Evolutionary conservation across 2,113 vertebrate genomes (phyloP), one percentile per base, ranked within the genome.

Genomic region (Nycticorax nycticorax): DNA sequence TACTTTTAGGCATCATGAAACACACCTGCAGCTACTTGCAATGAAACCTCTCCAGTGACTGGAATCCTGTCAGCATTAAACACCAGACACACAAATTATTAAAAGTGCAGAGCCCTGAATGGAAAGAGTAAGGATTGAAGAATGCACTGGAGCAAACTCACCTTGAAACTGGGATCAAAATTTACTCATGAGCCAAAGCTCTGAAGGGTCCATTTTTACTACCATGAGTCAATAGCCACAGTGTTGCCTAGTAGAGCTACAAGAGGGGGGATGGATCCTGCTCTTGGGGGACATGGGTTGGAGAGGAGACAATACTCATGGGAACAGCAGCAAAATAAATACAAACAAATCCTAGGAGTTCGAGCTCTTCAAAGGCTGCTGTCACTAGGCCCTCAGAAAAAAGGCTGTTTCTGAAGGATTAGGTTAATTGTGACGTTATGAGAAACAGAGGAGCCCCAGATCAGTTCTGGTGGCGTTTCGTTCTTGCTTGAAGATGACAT

Each of bases 61-160:
- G 98, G 98, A 96, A 98, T 98, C 98, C 98, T 98, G 98, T 98
- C 98, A 98, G 98, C 98, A 98, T 98, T 98, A 98, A 98, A 98
- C 92, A 98, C 97, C 98, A 98, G 98, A 98, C 97, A 98, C 95
- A 98, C 92, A 95, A 97, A 98, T 98, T 98, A 98, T 97, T 98
- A 98, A 94, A 97, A 98, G 94, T 79, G 92, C 96, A 98, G 92
- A 97, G 95, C 97, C 97, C 98, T 98, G 67, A 89, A 97, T 7
- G 9, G 52, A 87, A 80, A 97, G 95, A 94, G 84, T 94, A 98
- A 98, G 97, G 97, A 81, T 88, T 95, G 92, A 98, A 98, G 77
- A 96, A 97, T 85, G 89, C 97, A 97, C 96, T 96, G 93, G 92
- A 97, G 96, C 96, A 97, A 96, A 98, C 97, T 98, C 98, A 98